Percentiles rank a stretch among this genome's conserved stretches.
Evolutionary conservation across 2,797 vertebrate species (phyloP).

Genomic region (Benthosema pterotum): DNA sequence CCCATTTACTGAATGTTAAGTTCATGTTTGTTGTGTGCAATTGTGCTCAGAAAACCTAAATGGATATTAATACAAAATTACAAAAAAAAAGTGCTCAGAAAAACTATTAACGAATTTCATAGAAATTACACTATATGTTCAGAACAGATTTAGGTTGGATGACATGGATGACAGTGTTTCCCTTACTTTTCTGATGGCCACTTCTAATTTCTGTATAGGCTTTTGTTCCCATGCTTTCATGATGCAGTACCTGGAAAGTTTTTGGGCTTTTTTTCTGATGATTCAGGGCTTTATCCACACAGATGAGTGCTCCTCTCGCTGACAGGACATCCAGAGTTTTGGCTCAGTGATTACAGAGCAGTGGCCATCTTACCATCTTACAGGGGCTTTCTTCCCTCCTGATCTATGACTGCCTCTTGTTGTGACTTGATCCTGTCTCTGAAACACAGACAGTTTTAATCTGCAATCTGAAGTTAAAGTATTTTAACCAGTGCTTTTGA

Average conservation of each 20-base stretch:
- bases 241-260: slow-evolving; percentile 22
- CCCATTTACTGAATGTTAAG: no score
- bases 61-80: no score
- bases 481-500: no score
- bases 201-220: slow-evolving; percentile 17
- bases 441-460: background rate
- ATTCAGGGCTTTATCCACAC: slow-evolving; percentile 27
- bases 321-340: slow-evolving; percentile 25
- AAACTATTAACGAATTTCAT: no score
- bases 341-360: slow-evolving; percentile 9
- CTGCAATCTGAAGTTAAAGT: no score
- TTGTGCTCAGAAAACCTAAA: no score
- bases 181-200: slow-evolving; percentile 5
- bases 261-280: slow-evolving; percentile 32
- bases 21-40: no score
- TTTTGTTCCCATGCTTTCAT: slow-evolving; percentile 13
- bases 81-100: no score
- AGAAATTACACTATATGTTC: no score
- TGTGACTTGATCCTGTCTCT: background rate
- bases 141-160: slow-evolving; percentile 16
- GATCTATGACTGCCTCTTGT: background rate
- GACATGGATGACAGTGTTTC: slow-evolving; percentile 9
- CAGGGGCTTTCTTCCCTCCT: no score
- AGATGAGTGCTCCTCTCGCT: slow-evolving; percentile 9
- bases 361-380: background rate